These are phyloP conservation scores for Rhagoletis pomonella DNA, from an alignment of 1,140 invertebrate genomes.

Conservation along the genomic window DNA sequence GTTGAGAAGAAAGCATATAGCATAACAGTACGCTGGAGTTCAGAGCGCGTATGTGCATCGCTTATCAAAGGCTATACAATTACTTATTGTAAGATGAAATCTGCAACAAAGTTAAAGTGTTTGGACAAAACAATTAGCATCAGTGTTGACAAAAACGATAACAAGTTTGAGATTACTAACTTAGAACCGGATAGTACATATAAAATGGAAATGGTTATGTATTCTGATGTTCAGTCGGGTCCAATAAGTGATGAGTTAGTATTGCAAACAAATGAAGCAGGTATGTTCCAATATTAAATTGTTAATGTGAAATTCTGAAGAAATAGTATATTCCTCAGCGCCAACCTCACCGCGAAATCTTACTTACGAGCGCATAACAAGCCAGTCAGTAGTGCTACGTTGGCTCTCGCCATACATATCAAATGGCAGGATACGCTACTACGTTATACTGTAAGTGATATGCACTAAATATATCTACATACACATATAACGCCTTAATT, in stretches of 20 bases:
- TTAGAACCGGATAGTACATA: constrained; percentile 40
- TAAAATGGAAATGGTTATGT: constrained; percentile 56
- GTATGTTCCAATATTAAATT: constrained; percentile 12
- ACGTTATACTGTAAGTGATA: constrained; percentile 36
- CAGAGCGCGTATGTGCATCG: constrained; percentile 64
- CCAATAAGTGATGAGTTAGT: constrained; percentile 46
- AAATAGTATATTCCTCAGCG: constrained; percentile 22
- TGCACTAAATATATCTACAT: constrained; percentile 4
- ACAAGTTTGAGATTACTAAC: constrained; percentile 53
- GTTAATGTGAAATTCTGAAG: too few species aligned
- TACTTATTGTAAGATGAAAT: constrained; percentile 64
- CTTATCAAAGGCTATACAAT: constrained; percentile 67
- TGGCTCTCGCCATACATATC: constrained; percentile 47
- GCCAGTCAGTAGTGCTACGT: constrained; percentile 31
- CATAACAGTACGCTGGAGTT: constrained; percentile 66
- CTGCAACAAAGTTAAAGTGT: constrained; percentile 3
- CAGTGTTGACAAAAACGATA: constrained; percentile 39
- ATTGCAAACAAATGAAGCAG: constrained; percentile 49
- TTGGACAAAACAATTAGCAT: not conserved
- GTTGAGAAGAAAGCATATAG: constrained; percentile 59
- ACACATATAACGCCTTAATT: not conserved
- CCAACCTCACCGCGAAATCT: constrained; percentile 52
- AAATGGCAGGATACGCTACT: constrained; percentile 54
- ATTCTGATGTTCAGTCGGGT: constrained; percentile 40
- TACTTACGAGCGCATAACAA: constrained; percentile 29